These are phyloP conservation scores for Sipha maydis DNA, from an alignment of 2,888 invertebrate species.

Conservation along the genomic window DNA sequence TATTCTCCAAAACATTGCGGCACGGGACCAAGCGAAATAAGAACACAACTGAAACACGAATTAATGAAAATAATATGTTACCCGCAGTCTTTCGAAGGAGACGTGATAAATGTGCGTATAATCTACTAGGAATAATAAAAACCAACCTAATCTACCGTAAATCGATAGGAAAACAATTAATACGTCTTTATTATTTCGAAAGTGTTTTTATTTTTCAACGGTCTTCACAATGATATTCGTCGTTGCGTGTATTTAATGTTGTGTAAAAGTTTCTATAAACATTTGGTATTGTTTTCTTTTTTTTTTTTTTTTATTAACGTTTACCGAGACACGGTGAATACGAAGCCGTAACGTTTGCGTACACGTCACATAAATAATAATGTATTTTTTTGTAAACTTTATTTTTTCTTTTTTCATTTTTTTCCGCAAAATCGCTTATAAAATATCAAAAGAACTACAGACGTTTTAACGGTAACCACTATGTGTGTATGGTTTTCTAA, in stretches of 20 bases:
- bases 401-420: not conserved
- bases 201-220: not conserved
- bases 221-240: not conserved
- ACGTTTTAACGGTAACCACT: constrained; percentile 1
- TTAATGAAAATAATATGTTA: not conserved
- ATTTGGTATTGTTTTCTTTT: not conserved
- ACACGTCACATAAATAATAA: constrained; percentile 24
- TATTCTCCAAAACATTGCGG: not conserved
- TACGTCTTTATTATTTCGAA: not conserved
- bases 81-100: not conserved
- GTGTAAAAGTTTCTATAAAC: not conserved
- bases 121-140: not conserved
- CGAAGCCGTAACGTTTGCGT: not conserved
- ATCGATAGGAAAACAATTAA: not conserved
- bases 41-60: not conserved
- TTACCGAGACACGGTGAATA: not conserved
- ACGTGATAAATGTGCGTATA: not conserved
- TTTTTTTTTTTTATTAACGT: not conserved
- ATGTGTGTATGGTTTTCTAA: not conserved
- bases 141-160: not conserved
- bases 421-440: constrained; percentile 10
- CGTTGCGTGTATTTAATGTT: not conserved
- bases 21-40: not conserved
- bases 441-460: constrained; percentile 43
- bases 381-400: not conserved